Percentiles rank a stretch among this genome's conserved stretches.
phyloP scores from a whole-genome alignment of 2,888 invertebrate species.

The Epicampocera succincta region DNA sequence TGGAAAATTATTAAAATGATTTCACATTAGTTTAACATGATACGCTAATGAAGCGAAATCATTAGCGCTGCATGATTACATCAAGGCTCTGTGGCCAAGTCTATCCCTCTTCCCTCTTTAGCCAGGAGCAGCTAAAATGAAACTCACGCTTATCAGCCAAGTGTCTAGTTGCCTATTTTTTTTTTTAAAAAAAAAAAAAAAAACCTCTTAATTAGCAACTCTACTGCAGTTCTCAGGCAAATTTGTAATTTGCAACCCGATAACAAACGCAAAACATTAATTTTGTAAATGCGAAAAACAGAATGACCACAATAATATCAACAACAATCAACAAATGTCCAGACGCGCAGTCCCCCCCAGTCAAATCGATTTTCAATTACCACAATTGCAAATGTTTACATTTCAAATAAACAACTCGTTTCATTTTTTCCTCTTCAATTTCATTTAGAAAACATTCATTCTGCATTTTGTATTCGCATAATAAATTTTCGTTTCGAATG shows the following conservation, averaged over 20 bases:
- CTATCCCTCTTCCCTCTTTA: too few species aligned
- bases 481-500: conserved; percentile 21
- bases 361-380: conserved; percentile 56
- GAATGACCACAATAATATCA: conserved; percentile 1
- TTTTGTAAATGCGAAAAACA: background rate
- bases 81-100: too few species aligned
- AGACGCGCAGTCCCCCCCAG: conserved; percentile 24
- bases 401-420: conserved; percentile 17
- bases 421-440: background rate
- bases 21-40: too few species aligned
- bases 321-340: conserved; percentile 1
- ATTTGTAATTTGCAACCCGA: conserved; percentile 7
- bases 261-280: conserved; percentile 5
- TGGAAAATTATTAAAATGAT: too few species aligned
- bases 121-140: too few species aligned
- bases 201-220: background rate
- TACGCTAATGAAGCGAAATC: too few species aligned
- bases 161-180: too few species aligned
- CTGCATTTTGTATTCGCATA: conserved; percentile 18
- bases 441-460: conserved; percentile 29
- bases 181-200: too few species aligned
- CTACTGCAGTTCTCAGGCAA: background rate
- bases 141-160: too few species aligned
- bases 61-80: too few species aligned
- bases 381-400: conserved; percentile 51